Evolutionary conservation across 2,113 vertebrate species (phyloP), one percentile per base, ranked within the genome.

Genomic region (Apeltes quadracus): DNA sequence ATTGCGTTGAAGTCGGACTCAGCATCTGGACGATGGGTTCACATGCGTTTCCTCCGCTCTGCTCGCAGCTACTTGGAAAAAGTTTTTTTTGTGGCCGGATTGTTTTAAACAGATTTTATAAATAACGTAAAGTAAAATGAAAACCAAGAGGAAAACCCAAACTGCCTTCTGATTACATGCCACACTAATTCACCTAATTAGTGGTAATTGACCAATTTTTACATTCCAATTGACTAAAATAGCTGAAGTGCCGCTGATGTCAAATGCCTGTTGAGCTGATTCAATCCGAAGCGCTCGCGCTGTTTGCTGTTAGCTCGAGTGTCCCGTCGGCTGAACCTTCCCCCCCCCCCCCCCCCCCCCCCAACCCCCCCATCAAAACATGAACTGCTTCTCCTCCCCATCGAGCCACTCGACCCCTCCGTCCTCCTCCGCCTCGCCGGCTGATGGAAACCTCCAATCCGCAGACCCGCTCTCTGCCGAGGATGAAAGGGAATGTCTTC

Each of bases 331-430:
- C 56, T 38, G 69, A 62, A 70, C 81, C 66, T 75, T n/a, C n/a
- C n/a, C n/a, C n/a, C n/a, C n/a, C n/a, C n/a, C n/a, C n/a, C n/a
- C n/a, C n/a, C n/a, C n/a, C n/a, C n/a, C n/a, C n/a, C n/a, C n/a
- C n/a, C n/a, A n/a, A n/a, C n/a, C n/a, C n/a, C n/a, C 63, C 59
- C 78, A 68, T 73, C 63, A 39, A 66, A 75, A 74, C 67, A 61
- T 64, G 66, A 75, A 78, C 75, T 68, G 55, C 63, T 51, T 80
- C 51, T 69, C 16, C 58, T 71, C 59, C 41, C 57, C 71, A 72
- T 85, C 64, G 54, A 80, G 66, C 78, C 72, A 76, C 70, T 84
- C 72, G 67, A 61, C 69, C 75, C 69, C 51, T n/a, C 70, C 39
- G 44, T 72, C 59, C 48, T 77, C 38, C 48, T 2, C 56, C 14